Evolutionary conservation across 1,140 invertebrate genomes (phyloP), one percentile per base, ranked within the genome.

Genomic region (Megathymus violae): DNA sequence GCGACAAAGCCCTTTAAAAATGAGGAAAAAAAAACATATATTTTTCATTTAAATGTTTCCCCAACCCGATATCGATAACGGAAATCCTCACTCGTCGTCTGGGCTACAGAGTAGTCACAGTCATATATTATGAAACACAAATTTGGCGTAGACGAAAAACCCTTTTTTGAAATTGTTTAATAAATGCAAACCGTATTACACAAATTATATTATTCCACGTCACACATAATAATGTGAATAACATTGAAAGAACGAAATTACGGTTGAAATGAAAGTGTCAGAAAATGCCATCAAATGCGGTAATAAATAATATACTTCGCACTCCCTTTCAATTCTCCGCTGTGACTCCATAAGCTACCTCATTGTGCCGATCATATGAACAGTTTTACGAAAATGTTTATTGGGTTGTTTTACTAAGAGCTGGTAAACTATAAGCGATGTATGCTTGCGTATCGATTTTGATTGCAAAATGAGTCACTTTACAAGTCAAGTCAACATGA

Each of bases 221-320:
- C 14, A 16, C 15, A 44, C 41, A 44, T 31, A 31, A 31, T 31
- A 31, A 31, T 9, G 27, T 31, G 27, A 44, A 31, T 7, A 31
- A 1, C 27, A 9, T 31, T 31, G 27, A 31, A 31, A 31, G 27
- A 7, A 31, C 27, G 1, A 7, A 31, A 31, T 31, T 31, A 9
- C 7, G 27, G 27, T 31, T 31, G 27, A 31, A 31, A 31, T 31
- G 27, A 31, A 31, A 31, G 9, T 9, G 27, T 4, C 27, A 31
- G 4, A 31, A 31, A 31, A 31, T 7, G 7, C 27, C 27, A 31
- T 31, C 27, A 31, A 31, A 31, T 7, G 9, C 27, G 47, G 48
- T 40, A 52, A 60, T 61, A 66, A 52, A 66, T 66, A 61, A 66
- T 66, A 58, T 58, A 56, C 48, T 66, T 61, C 58, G 61, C 61